Base-by-base conservation (phyloP, 2,797 vertebrate species). In the Naso thynnoides region DNA sequence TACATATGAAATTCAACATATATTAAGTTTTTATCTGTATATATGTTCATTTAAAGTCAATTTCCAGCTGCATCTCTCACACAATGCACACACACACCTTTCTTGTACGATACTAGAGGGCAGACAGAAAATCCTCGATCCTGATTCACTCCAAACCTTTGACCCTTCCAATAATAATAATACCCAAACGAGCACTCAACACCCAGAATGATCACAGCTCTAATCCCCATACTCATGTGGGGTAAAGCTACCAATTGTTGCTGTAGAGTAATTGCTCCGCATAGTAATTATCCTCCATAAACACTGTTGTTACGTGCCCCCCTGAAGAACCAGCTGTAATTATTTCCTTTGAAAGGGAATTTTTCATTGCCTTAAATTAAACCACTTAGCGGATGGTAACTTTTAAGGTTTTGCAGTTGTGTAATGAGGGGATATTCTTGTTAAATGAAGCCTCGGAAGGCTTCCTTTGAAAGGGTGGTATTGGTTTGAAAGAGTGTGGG, bases 291-390 rank as follows among this genome's bases (percentile, higher is more conserved):
- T 81, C 71, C 88, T 73, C 55, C 68, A 86, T 86, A 90, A 93
- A 92, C 90, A 90, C 83, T 56, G 75, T 77, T 72, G 80, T 86
- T 75, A 70, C 66, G 70, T 85, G 82, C 76, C 79, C 78, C 78
- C 78, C 80, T 31, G 57, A 90, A 86, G 83, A 89, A 89, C 54
- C 65, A 70, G 77, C 86, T 85, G 78, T 87, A 91, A 92, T 92
- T 88, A 90, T 88, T 91, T 86, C 79, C 80, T 90, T 88, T 91
- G 86, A 91, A 87, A 88, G 81, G 69, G 58, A 86, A 76, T 87
- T 88, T 89, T 89, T 87, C 86, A 84, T 78, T 62, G 83, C 74
- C 82, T 85, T 89, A 70, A 86, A 82, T 87, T 75, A 83, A 86
- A 79, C 72, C 84, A 84, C 90, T 89, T 84, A 83, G 75, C 24